Base-by-base conservation (phyloP, 2,797 vertebrate species). In the Coranthus polyacanthus region DNA sequence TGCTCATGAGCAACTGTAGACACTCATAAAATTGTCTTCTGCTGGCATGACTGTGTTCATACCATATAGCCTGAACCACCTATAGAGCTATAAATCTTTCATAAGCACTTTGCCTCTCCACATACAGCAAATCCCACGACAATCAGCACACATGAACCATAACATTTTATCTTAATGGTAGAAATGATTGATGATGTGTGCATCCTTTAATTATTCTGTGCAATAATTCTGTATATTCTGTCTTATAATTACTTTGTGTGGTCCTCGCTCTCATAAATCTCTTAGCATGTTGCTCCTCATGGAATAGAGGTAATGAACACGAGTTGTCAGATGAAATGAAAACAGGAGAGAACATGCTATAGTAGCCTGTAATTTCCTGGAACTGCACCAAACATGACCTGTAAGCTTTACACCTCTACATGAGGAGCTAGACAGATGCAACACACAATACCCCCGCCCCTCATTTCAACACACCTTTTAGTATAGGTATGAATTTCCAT, bases 201-300 rank as follows among this genome's bases (percentile, higher is more conserved):
- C 63, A 51, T 84, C 73, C 67, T 77, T 82, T 84, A 87, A 84
- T 87, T 79, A 87, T 77, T 75, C 75, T 43, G 51, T 53, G 62
- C 72, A 5, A 29, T 29, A 29, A 29, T 29, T 29, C 26, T 29
- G 26, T 29, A 29, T 29, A 29, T 29, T 29, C 26, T 29, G 26
- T 41, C 17, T 68, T 69, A 45, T 77, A 87, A 88, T 86, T 79
- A 87, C 61, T 78, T 57, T 21, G 51, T 72, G 72, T 47, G 50
- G 22, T 74, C 75, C 72, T 71, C 62, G 17, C 41, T 1, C 58
- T 54, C 70, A 68, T 79, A 61, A 78, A 82, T 81, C 81, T 75
- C 43, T 9, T 7, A 58, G 72, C 55, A 22, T 47, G 45, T 73
- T 66, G 64, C 3, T 11, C 20, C 42, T 67, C 54, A 74, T 71